Base-by-base conservation (phyloP, 2,797 vertebrate species). In the Rhyacichthys aspro region DNA sequence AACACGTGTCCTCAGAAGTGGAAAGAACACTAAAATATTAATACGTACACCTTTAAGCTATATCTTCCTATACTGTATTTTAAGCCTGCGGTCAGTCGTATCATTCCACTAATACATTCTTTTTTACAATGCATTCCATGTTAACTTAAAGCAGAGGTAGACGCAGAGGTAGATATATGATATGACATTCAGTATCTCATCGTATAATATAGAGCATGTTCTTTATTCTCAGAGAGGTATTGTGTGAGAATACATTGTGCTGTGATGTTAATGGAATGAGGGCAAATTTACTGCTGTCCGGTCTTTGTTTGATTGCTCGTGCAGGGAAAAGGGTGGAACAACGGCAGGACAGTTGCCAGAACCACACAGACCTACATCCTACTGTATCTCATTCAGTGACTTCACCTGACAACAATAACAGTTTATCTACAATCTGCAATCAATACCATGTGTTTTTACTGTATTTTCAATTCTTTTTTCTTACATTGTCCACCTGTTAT, bases 1-100 rank as follows among this genome's bases (percentile, higher is more conserved):
- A 52, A 9, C 49, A 18, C 11, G 33, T 38, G 49, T 19, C 16
- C 16, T 52, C 17, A 52, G 48, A 52, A 38, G 48, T 11, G 33
- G 6, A 50, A 11, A 12, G 8, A 37, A 18, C 48, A 37, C 34
- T 52, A 19, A 52, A 52, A 52, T 38, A 52, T 52, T 52, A 2
- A 52, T 50, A 16, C 4, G 23, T 17, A 36, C 33, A 12, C 15
- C 48, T 49, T 15, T 15, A 19, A 37, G 11, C 15, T 19, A 38
- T 8, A 18, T 5, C 11, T 8, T 37, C 33, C 18, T 23, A 9
- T 9, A 33, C 23, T 1, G 12, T n/a, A n/a, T 12, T 16, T 37
- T 9, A 5, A 1, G 9, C 48, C 3, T 37, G 3, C 11, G 15
- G 33, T 16, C 47, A 33, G 1, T 33, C 23, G 15, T 5, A 36